phyloP scores from a whole-genome alignment of 2,113 vertebrate genomes.

The Chionodraco myersi region DNA sequence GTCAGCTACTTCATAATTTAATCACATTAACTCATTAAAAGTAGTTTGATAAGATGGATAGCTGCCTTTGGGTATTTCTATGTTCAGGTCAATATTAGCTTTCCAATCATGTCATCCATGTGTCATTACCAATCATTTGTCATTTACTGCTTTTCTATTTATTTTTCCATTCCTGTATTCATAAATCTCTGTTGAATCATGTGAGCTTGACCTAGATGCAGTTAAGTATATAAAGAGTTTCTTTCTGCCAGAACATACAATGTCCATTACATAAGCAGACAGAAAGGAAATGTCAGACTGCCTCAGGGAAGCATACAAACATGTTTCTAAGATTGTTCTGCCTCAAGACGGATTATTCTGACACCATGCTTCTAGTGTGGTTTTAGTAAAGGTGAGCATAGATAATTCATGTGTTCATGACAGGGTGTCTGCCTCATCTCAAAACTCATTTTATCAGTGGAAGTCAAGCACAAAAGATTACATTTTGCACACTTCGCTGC shows the following conservation, averaged over 20 bases:
- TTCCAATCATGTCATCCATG: constrained; percentile 17
- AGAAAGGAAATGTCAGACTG: constrained; percentile 25
- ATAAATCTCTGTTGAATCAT: constrained; percentile 15
- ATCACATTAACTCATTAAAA: constrained; percentile 11
- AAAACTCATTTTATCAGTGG: constrained; percentile 9
- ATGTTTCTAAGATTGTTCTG: constrained; percentile 8
- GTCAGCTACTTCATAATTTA: not conserved
- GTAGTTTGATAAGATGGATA: constrained; percentile 20
- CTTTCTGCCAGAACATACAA: constrained; percentile 27
- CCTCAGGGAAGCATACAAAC: not conserved
- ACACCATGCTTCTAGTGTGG: constrained; percentile 4
- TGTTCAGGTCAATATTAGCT: constrained; percentile 25
- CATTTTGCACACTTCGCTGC: constrained; percentile 28
- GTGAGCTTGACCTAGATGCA: constrained; percentile 31
- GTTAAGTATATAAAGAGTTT: not conserved
- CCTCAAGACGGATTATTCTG: not conserved
- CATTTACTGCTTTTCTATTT: constrained; percentile 13
- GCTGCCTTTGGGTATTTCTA: constrained; percentile 9
- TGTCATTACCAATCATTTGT: constrained; percentile 21
- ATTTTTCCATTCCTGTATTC: constrained; percentile 23
- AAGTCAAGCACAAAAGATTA: constrained; percentile 18
- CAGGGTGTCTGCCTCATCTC: constrained; percentile 10
- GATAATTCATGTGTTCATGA: constrained; percentile 42
- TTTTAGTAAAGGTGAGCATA: constrained; percentile 29
- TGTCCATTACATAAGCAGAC: constrained; percentile 28